Evolutionary conservation across 1,140 invertebrate genomes (phyloP).

Genomic region (Pygmarrhopalites habei): DNA sequence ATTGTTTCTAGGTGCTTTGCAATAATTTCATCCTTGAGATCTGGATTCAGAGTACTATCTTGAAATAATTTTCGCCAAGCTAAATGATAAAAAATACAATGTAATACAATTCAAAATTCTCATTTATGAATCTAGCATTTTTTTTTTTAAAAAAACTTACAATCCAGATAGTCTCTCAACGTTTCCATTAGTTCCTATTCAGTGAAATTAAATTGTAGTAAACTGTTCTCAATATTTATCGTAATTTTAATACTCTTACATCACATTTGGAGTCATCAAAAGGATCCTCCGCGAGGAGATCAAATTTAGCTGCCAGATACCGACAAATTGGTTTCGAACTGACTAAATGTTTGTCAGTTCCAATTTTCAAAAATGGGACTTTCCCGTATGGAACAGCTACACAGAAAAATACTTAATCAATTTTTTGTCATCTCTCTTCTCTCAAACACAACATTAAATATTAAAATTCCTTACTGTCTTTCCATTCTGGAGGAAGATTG

Average conservation of each 20-base stretch:
- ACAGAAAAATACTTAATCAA: not conserved
- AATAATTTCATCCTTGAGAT: too few relatives aligned
- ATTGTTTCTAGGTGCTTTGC: too few relatives aligned
- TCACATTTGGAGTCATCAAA: slow-evolving; percentile 18
- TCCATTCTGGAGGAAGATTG: slow-evolving; percentile 9
- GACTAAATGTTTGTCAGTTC: not conserved
- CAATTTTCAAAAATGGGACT: not conserved
- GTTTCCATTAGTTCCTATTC: slow-evolving; percentile 8
- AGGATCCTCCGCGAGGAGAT: not conserved
- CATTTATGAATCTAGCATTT: not conserved
- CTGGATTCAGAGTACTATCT: too few relatives aligned
- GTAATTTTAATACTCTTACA: too few relatives aligned
- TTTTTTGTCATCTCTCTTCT: not conserved
- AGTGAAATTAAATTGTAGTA: too few relatives aligned
- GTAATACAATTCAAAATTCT: not conserved
- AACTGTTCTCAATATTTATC: too few relatives aligned
- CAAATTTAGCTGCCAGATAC: slow-evolving; percentile 6
- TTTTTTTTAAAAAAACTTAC: slow-evolving; percentile 2
- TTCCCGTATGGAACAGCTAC: slow-evolving; percentile 2
- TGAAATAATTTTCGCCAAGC: not conserved
- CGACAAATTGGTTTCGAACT: slow-evolving; percentile 1
- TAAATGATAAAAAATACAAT: not conserved
- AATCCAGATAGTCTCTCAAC: not conserved
- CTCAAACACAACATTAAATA: not conserved
- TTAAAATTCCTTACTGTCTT: slow-evolving; percentile 10